Conservation (phyloP, 1,140 invertebrate genomes). For the Diachasma alloeum region DNA sequence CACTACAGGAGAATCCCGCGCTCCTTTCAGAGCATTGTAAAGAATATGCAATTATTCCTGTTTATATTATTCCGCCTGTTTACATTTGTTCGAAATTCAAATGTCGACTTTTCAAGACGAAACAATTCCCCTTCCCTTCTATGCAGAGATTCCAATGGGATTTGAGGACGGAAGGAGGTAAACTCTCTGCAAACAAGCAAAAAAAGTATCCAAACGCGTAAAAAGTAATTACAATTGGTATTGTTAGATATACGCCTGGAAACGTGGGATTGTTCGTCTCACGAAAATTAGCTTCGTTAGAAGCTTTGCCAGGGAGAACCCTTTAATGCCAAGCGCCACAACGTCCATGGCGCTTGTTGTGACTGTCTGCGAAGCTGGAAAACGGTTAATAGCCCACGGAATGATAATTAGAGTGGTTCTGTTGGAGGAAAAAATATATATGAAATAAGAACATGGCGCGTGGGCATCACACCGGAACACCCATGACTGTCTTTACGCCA, state of each 20-base stretch:
- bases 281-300: constrained; percentile 46
- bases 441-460: constrained; percentile 11
- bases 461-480: constrained; percentile 28
- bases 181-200: neutral
- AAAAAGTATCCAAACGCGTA: neutral
- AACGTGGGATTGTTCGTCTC: constrained; percentile 31
- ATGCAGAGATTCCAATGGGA: neutral
- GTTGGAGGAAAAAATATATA: neutral
- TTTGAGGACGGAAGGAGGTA: neutral
- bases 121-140: neutral
- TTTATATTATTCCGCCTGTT: no score
- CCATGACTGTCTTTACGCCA: constrained; percentile 10
- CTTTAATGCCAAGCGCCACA: constrained; percentile 16
- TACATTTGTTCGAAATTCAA: no score
- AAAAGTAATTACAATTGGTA: neutral
- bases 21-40: no score
- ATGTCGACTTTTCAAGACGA: no score
- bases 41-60: no score
- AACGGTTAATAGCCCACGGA: constrained; percentile 38
- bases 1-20: no score
- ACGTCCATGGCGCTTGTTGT: constrained; percentile 13
- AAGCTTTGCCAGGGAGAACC: constrained; percentile 16
- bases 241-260: neutral
- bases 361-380: constrained; percentile 31
- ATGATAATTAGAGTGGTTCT: constrained; percentile 41